Base-by-base conservation (phyloP, 2,113 vertebrate species). In the Pachyramphus minor region DNA sequence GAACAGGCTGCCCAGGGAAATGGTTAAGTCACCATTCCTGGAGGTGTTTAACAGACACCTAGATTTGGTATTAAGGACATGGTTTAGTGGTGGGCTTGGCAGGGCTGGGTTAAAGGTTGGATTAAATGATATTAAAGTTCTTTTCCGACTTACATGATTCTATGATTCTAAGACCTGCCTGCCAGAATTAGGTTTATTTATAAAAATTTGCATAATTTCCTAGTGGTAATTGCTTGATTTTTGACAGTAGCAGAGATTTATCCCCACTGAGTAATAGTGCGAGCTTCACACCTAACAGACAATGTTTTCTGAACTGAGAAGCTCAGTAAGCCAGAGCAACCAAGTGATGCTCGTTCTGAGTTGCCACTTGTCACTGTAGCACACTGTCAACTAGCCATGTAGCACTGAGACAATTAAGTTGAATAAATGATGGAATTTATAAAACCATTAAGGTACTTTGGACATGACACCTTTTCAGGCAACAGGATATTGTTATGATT, bases 281-380 rank as follows among this genome's bases (percentile, higher is more conserved):
- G 49, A 76, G 31, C 37, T 88, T 83, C 11, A 2, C 6, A 14
- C 11, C 47, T 49, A 44, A n/a, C 68, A 52, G 10, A 1, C 0
- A 0, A 7, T 24, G n/a, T 63, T 60, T 64, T 39, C 42, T 44
- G 62, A 67, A 13, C 49, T 16, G 62, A n/a, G 49, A 41, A 87
- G 7, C 58, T 44, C 2, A 1, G 24, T 27, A 16, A 50, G 15
- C 22, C 5, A 0, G 37, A 62, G 33, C 41, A 83, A 58, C 24
- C 74, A 12, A 24, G 23, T 16, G 44, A 11, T 63, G 52, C 25
- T 27, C 11, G 39, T 66, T 73, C 42, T 0, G 0, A 5, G 16
- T 27, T 39, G 37, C 42, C 53, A 1, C 83, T 83, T 75, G 4
- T 24, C 53, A 31, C 41, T 49, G n/a, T 52, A 53, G 45, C n/a